Percentiles rank a stretch among this genome's conserved stretches.
Conservation (phyloP, 2,797 vertebrate genomes). For the Rachycentron canadum region DNA sequence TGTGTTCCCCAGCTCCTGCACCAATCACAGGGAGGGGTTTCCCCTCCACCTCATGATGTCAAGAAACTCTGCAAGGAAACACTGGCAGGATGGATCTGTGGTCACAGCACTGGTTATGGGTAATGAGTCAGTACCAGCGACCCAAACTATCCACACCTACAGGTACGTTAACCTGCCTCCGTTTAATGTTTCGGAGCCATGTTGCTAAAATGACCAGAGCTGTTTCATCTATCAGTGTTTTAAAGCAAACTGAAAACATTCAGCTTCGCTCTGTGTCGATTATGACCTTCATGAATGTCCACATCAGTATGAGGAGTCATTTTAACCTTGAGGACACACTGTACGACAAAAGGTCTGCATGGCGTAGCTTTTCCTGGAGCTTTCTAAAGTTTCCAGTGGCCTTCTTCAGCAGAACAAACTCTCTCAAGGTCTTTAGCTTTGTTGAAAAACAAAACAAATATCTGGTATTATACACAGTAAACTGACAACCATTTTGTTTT, state of each 20-base stretch:
- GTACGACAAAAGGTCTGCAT: no score
- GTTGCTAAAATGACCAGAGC: neutral
- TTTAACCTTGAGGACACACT: no score
- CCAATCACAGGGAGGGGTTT: constrained; percentile 54
- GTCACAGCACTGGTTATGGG: neutral
- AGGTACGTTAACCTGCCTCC: neutral
- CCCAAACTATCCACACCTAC: neutral
- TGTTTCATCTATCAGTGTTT: neutral
- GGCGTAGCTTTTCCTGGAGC: no score
- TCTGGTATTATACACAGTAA: no score
- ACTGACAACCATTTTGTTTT: no score
- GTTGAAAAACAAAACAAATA: no score
- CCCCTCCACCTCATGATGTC: constrained; percentile 40
- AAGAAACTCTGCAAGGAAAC: neutral
- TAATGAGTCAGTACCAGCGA: neutral
- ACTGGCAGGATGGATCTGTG: neutral
- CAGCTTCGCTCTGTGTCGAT: neutral
- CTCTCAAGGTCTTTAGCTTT: no score
- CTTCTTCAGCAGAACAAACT: no score
- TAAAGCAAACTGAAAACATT: neutral
- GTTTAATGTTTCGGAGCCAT: neutral
- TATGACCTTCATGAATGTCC: no score
- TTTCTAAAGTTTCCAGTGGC: no score
- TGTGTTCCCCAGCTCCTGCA: constrained; percentile 20
- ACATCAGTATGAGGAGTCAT: no score